A percentile compares a stretch with the other conserved stretches of the same genome.
phyloP scores from a whole-genome alignment of 2,113 vertebrate species.

The Sphyrna mokarran region DNA sequence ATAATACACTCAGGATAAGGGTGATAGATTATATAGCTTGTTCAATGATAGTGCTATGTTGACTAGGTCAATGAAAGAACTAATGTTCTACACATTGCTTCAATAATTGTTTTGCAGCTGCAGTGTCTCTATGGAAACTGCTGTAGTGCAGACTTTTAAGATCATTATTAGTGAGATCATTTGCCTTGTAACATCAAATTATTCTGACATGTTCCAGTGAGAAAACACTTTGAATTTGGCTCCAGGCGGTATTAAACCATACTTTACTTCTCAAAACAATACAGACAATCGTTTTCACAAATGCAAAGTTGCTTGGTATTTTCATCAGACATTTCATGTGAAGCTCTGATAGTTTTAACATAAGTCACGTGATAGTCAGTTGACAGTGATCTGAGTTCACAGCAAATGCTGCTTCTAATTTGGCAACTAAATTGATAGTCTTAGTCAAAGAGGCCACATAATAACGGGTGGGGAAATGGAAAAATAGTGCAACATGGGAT shows the following conservation, averaged over 20 bases:
- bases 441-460: neutral
- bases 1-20: neutral
- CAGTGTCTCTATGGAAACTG: conserved; percentile 4
- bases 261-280: neutral
- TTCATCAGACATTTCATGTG: neutral
- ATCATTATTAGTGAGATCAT: conserved; percentile 19
- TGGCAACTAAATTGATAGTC: neutral
- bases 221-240: neutral
- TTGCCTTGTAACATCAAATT: conserved; percentile 22
- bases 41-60: neutral
- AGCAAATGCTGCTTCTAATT: neutral
- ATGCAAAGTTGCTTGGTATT: neutral
- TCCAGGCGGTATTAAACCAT: neutral
- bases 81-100: neutral
- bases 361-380: neutral
- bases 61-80: neutral
- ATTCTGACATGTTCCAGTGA: conserved; percentile 18
- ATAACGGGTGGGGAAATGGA: neutral
- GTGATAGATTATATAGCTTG: neutral
- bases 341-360: conserved; percentile 13
- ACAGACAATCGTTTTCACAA: neutral
- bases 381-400: neutral
- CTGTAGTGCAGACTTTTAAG: neutral
- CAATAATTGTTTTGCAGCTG: conserved; percentile 9
- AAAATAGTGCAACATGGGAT: neutral